Evolutionary conservation across 1,140 invertebrate genomes (phyloP).

Genomic region (Pachyrhynchus sulphureomaculatus): DNA sequence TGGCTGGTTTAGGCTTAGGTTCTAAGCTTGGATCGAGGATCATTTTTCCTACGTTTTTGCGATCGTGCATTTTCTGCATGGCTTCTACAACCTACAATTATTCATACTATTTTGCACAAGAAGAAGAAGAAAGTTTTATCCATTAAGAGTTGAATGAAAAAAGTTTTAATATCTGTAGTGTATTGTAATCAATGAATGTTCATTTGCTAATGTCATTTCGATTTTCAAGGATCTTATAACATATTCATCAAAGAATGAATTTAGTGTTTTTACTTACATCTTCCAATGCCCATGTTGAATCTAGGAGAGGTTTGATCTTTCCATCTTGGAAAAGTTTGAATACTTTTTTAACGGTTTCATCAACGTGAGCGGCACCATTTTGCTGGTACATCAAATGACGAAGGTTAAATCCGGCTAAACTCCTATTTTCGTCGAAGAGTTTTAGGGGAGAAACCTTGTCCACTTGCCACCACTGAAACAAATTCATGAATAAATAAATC

Average conservation of each 20-base stretch:
- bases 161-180: no score
- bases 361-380: slow-evolving; percentile 69
- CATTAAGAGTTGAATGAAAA: no score
- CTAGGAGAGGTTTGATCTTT: slow-evolving; percentile 78
- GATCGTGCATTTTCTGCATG: slow-evolving; percentile 90
- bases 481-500: slow-evolving; percentile 6
- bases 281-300: slow-evolving; percentile 84
- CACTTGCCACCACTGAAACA: slow-evolving; percentile 83
- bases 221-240: no score
- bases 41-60: slow-evolving; percentile 88
- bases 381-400: slow-evolving; percentile 82
- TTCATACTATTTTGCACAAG: no score
- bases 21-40: slow-evolving; percentile 77
- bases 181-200: no score
- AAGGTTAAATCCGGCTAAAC: slow-evolving; percentile 78
- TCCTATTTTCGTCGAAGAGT: slow-evolving; percentile 86
- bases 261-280: slow-evolving; percentile 75
- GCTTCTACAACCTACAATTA: slow-evolving; percentile 71
- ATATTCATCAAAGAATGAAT: no score
- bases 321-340: slow-evolving; percentile 74
- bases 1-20: slow-evolving; percentile 74
- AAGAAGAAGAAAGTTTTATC: no score
- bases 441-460: slow-evolving; percentile 87
- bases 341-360: slow-evolving; percentile 68
- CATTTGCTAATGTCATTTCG: no score